Base-by-base conservation (phyloP, 2,888 invertebrate species). In the Chymomyza fuscimana region DNA sequence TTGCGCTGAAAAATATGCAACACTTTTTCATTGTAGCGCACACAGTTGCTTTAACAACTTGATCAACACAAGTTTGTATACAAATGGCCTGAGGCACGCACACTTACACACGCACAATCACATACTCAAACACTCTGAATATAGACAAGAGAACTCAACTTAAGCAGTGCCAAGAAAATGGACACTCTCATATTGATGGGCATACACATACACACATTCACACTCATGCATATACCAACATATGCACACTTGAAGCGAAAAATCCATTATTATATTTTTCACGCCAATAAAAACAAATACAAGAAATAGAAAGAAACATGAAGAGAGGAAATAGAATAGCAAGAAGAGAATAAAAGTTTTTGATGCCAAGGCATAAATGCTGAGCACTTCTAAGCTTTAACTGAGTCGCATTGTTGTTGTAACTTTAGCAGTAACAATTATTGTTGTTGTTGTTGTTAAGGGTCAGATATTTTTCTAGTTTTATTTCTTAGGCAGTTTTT, bases 201-300 rank as follows among this genome's bases (percentile, higher is more conserved):
- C 10, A 40, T 19, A 58, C 36, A 58, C 61, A 56, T 58, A 4
- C 32, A 60, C 58, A 64, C 67, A 67, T 32, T 65, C 12, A 36
- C 59, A 32, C 50, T 22, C 52, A 56, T 68, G 61, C 29, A 12
- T 54, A 19, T 10, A 10, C 58, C 22, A 25, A 58, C 22, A 29
- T 15, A 58, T 15, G 36, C 32, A 19, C 60, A 60, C 60, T 36
- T 60, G 64, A 60, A 36, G 69, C 73, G 63, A 58, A 70, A 70
- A 81, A 69, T 75, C 75, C 79, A 83, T 86, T 85, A 85, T 87
- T 86, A 85, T 79, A 86, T 85, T 86, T 87, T 85, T 87, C 87
- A 85, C 87, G 83, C 87, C 84, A 86, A 87, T 85, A 81, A 87
- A 86, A 87, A 76, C 82, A 87, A 85, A 82, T 73, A 87, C 86